Evolutionary conservation across 2,797 vertebrate species (phyloP), one percentile per base, ranked within the genome.

Genomic region (Erithacus rubecula): DNA sequence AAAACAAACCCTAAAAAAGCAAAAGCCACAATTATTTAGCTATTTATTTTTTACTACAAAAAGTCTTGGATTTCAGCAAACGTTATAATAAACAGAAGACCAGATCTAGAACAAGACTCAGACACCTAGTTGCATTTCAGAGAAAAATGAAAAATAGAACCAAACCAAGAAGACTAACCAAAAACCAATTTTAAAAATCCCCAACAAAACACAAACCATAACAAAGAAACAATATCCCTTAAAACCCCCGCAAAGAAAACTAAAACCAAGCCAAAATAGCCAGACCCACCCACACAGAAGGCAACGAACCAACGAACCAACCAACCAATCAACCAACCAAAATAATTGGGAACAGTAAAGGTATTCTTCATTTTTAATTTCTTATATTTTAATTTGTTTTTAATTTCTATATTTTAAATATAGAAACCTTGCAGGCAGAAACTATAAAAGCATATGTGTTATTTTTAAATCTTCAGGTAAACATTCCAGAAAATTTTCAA

Each of bases 191-290:
- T 2, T 1, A n/a, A 60, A 70, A 51, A 9, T 5, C 5, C 8
- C 15, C 12, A 60, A 39, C 8, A 47, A 62, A 68, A 17, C 17
- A 60, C 39, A 46, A 43, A 63, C 29, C 8, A 46, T 5, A 46
- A 2, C 6, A 83, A 63, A 23, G 3, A 62, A 53, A 15, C 4
- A 71, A 36, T 15, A 26, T 1, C 0, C 1, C 1, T 8, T 2
- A 32, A 52, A 32, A 5, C 3, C 5, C 10, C 12, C 34, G 29
- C 10, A 23, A 55, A 64, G 44, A 24, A 29, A 56, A 21, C 3
- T 6, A 39, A 47, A 49, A 34, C 11, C 10, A 56, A 41, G 15
- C 9, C 30, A 52, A 44, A 15, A 12, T 5, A 27, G 5, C 2
- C 30, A 60, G 67, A 53, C 10, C 4, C 36, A 59, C 11, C 9